These are phyloP conservation scores for Nothocercus nigrocapillus DNA, from an alignment of 2,113 vertebrate species.

Conservation along the genomic window DNA sequence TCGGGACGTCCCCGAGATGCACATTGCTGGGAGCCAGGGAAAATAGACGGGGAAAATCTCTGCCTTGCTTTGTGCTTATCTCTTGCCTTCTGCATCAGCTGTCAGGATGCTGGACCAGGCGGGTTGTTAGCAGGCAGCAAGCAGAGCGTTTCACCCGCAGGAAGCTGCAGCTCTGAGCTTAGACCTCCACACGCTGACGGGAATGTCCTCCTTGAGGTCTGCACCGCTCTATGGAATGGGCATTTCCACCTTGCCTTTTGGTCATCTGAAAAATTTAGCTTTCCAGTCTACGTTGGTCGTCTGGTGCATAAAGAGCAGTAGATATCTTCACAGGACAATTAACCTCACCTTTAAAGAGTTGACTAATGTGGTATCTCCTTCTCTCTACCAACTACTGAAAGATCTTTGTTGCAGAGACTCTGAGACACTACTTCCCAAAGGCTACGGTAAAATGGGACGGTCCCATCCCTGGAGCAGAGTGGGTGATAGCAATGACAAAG, in stretches of 20 bases:
- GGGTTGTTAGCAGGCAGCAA: not conserved
- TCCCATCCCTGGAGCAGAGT: not conserved
- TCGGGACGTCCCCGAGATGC: not conserved
- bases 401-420: not conserved
- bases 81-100: not conserved
- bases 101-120: not conserved
- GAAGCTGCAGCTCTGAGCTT: not conserved
- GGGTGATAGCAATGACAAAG: not conserved
- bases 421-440: not conserved
- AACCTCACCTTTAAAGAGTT: not conserved
- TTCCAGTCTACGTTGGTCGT: slow-evolving; percentile 17
- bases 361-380: not conserved
- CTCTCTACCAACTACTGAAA: not conserved
- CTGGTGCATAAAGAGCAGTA: slow-evolving; percentile 2
- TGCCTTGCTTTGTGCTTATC: fast-evolving
- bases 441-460: not conserved
- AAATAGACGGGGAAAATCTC: not conserved
- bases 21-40: not conserved
- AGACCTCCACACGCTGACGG: slow-evolving; percentile 21
- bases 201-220: not conserved
- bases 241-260: slow-evolving; percentile 54
- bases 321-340: not conserved
- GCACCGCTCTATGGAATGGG: not conserved
- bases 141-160: slow-evolving; percentile 5
- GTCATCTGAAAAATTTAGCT: not conserved